Percentiles rank a stretch among this genome's conserved stretches.
Evolutionary conservation across 2,797 vertebrate species (phyloP).

Genomic region (Prunella strophiata): DNA sequence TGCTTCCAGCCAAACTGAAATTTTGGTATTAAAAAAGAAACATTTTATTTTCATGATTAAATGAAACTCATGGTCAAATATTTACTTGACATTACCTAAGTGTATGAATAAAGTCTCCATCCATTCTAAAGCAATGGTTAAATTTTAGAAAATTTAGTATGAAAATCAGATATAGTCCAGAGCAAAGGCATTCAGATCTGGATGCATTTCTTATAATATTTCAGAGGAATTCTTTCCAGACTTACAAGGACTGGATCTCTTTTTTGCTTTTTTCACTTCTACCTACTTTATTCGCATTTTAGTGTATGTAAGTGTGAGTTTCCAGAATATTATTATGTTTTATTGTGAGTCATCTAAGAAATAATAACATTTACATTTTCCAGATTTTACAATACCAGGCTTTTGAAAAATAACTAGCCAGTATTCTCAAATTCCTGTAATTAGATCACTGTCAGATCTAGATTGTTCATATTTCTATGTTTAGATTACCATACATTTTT

Average conservation of each 20-base stretch:
- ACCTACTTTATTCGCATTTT: rapidly evolving
- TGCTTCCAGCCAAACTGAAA: background rate
- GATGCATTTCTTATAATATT: background rate
- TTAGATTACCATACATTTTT: background rate
- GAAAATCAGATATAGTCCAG: background rate
- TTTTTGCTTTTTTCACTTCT: background rate
- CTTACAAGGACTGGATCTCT: background rate
- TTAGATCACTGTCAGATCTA: background rate
- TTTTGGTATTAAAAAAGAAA: background rate
- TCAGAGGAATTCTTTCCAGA: background rate
- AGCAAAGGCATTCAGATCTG: background rate
- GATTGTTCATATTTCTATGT: background rate
- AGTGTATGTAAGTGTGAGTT: background rate
- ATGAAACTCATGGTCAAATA: background rate
- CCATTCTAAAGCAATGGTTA: background rate
- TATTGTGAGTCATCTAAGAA: background rate
- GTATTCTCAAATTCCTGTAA: background rate
- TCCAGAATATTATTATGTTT: background rate
- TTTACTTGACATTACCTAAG: background rate
- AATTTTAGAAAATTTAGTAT: background rate
- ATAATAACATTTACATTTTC: background rate
- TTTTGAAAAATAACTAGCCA: background rate
- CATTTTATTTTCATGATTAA: background rate
- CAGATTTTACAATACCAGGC: background rate
- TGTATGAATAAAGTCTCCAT: background rate